These are phyloP conservation scores for Lithophane leautieri DNA, from an alignment of 2,888 invertebrate genomes.

Conservation along the genomic window DNA sequence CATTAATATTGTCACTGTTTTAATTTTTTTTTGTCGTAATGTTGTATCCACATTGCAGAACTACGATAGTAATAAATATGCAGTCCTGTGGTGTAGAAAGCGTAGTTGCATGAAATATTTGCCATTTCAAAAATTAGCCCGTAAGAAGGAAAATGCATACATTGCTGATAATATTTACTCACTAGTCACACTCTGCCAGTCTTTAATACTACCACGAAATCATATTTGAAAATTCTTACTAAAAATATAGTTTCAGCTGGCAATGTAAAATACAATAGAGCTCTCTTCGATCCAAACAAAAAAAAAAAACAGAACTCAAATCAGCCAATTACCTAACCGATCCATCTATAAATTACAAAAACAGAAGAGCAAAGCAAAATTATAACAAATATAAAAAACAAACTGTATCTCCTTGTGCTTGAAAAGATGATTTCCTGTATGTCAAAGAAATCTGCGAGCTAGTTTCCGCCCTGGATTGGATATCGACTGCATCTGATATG, in stretches of 20 bases:
- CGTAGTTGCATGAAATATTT: too few species aligned
- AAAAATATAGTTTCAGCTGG: slow-evolving; percentile 5
- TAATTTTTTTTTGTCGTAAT: too few species aligned
- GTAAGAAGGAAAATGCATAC: neutral
- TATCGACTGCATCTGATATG: slow-evolving; percentile 73
- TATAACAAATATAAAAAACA: slow-evolving; percentile 53
- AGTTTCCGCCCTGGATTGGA: slow-evolving; percentile 70
- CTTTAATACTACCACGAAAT: neutral
- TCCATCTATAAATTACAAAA: slow-evolving; percentile 43
- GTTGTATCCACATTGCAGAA: too few species aligned
- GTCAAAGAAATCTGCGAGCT: slow-evolving; percentile 71
- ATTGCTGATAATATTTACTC: neutral
- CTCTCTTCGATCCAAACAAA: slow-evolving; percentile 35
- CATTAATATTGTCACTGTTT: too few species aligned
- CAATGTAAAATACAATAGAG: slow-evolving; percentile 40
- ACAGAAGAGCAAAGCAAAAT: slow-evolving; percentile 34
- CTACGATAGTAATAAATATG: slow-evolving; percentile 10
- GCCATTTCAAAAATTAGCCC: neutral
- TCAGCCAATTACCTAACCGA: slow-evolving; percentile 39
- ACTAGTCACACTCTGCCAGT: too few species aligned
- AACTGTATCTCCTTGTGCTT: slow-evolving; percentile 52
- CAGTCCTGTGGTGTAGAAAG: neutral
- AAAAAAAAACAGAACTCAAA: slow-evolving; percentile 17
- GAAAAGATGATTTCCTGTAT: slow-evolving; percentile 74
- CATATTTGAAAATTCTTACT: neutral